Evolutionary conservation across 2,888 invertebrate genomes (phyloP).

Genomic region (Epinotia nisella): DNA sequence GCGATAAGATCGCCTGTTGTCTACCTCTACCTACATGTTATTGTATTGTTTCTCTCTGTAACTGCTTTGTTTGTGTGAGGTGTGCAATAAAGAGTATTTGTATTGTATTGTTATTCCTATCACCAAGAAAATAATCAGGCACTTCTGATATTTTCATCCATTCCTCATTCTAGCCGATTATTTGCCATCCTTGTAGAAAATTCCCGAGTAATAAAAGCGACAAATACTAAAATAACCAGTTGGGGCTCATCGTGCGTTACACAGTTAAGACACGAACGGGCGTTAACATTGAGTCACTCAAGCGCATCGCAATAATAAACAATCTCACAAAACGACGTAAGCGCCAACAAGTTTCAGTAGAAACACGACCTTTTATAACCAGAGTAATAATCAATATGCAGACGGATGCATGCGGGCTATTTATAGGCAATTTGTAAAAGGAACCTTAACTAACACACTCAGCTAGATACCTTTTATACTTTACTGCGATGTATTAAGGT

Average conservation of each 20-base stretch:
- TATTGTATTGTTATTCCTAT: too few species aligned
- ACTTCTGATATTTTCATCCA: too few species aligned
- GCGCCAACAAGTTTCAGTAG: not conserved
- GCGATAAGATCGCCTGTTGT: too few species aligned
- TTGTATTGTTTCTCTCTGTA: too few species aligned
- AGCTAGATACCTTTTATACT: not conserved
- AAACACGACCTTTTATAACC: not conserved
- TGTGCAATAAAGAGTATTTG: too few species aligned
- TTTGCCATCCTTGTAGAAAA: too few species aligned
- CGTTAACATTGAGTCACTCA: conserved; percentile 26
- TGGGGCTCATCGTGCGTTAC: not conserved
- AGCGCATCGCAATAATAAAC: conserved; percentile 13
- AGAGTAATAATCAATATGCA: conserved; percentile 8
- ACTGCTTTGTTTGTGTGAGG: too few species aligned
- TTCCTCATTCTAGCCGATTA: too few species aligned
- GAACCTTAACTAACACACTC: not conserved
- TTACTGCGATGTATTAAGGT: not conserved
- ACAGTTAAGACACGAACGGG: conserved; percentile 17
- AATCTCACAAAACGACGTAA: not conserved
- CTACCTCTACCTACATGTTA: too few species aligned
- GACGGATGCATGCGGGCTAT: conserved; percentile 31
- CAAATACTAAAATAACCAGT: not conserved
- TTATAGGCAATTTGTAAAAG: conserved; percentile 1
- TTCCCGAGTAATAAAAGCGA: not conserved
- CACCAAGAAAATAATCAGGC: too few species aligned